Base-by-base conservation (phyloP, 2,113 vertebrate species). In the Nannobrachium achirus region DNA sequence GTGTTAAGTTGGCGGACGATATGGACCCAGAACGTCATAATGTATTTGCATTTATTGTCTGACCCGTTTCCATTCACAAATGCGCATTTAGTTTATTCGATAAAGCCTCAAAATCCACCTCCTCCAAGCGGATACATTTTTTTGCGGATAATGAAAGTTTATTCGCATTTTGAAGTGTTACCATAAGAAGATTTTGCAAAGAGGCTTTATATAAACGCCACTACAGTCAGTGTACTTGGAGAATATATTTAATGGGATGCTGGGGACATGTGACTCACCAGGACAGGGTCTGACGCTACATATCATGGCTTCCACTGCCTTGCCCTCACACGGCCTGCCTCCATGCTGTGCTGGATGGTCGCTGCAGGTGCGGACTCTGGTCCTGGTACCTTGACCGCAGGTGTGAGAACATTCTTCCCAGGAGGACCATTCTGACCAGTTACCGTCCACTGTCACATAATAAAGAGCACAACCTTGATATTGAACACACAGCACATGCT, bases 381-480 rank as follows among this genome's bases (percentile, higher is more conserved):
- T 98, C 78, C 88, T 94, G 90, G 96, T 98, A 10, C 97, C 98
- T 9, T 88, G 95, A n/a, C n/a, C n/a, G n/a, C n/a, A n/a, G n/a
- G n/a, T n/a, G n/a, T n/a, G n/a, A n/a, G n/a, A n/a, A n/a, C n/a
- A 99, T 66, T 98, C 96, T 81, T 97, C 96, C 98, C 98, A 99
- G 0, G 74, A 38, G 1, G 94, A 93, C 98, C 98, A 99, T 50
- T 95, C 94, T 0, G 97, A 96, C 98, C 98, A 99, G 74, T 68
- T 91, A 25, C 96, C 98, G 60, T 97, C 94, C 92, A 98, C 97
- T 99, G 66, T 5, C 8, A 55, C 14, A 44, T n/a, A 20, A 53
- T n/a, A n/a, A 19, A 59, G 16, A 19, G 4, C 4, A 46, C 20
- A 10, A 50, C 15, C 13, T 18, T 16, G n/a, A 41, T 33, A 62